phyloP scores from a whole-genome alignment of 2,797 vertebrate genomes.

The Gymnothorax reevesii region DNA sequence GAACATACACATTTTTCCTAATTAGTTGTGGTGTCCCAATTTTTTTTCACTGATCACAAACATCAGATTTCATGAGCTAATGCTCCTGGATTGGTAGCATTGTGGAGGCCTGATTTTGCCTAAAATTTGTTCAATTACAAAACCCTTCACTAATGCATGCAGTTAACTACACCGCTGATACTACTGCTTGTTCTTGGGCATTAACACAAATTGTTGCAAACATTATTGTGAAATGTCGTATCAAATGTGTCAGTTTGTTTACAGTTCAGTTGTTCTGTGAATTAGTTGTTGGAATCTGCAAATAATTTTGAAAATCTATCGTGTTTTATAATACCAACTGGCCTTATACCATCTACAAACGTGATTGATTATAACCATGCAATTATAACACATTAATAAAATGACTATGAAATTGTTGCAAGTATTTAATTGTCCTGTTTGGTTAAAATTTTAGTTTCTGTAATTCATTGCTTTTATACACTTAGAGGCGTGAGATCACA shows the following conservation, averaged over 20 bases:
- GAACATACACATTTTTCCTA: no score
- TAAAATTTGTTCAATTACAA: background rate
- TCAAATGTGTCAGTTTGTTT: background rate
- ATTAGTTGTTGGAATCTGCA: background rate
- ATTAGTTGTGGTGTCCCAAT: no score
- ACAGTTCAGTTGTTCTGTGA: background rate
- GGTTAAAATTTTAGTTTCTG: background rate
- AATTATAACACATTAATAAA: background rate
- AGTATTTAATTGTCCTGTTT: background rate
- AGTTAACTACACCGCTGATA: background rate
- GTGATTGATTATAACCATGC: background rate
- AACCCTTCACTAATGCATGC: background rate
- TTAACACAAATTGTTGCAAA: background rate
- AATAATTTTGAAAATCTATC: background rate
- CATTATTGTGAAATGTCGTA: background rate
- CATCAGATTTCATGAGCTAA: no score
- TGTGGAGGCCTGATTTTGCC: background rate
- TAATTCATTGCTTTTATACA: background rate
- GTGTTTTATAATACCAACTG: background rate
- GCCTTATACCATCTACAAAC: background rate
- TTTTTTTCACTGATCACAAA: no score
- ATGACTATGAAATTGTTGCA: background rate
- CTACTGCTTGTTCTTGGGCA: background rate
- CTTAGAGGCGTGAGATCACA: background rate
- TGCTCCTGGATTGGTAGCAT: no score